Base-by-base conservation (phyloP, 2,113 vertebrate species). In the Bubo scandiacus region DNA sequence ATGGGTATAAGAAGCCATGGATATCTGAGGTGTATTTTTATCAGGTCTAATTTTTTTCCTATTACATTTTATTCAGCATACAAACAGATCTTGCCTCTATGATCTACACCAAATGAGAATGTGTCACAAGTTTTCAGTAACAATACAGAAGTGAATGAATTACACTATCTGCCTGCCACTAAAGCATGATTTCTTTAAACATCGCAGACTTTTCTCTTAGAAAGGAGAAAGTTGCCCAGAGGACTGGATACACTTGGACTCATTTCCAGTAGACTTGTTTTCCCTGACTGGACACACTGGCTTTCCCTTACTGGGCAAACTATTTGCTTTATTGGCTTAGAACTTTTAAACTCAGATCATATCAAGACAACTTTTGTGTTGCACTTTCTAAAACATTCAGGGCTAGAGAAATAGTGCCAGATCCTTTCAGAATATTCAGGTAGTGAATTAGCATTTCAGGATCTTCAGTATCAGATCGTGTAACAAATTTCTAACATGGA, bases 401-500 rank as follows among this genome's bases (percentile, higher is more conserved):
- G 30, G 20, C 57, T 81, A 63, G 16, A 89, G n/a, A 81, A 92
- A 81, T 38, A 65, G 61, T 38, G 43, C 4, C 29, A 90, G 54
- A 85, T 82, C 79, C 47, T 86, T 93, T 85, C 62, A 93, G 58
- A 95, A 85, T 68, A 93, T 38, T 68, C 87, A 90, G 81, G 47
- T 80, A 91, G 49, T 52, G 61, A 94, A 71, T 59, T 52, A 78
- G 13, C 65, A 87, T 87, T 95, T 96, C 54, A 61, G 21, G 36
- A 49, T 82, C 62, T 79, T 75, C 73, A 68, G 34, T 72, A 71
- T 61, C 77, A 94, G 89, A 89, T 95, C 94, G 79, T 42, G 9
- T 94, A 95, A 89, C 70, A 71, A 71, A 87, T 94, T 89, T 92
- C 74, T 80, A 68, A 87, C 86, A 87, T 80, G 49, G 84, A 71